Base-by-base conservation (phyloP, 2,797 vertebrate species). In the Sebastes diaconus region DNA sequence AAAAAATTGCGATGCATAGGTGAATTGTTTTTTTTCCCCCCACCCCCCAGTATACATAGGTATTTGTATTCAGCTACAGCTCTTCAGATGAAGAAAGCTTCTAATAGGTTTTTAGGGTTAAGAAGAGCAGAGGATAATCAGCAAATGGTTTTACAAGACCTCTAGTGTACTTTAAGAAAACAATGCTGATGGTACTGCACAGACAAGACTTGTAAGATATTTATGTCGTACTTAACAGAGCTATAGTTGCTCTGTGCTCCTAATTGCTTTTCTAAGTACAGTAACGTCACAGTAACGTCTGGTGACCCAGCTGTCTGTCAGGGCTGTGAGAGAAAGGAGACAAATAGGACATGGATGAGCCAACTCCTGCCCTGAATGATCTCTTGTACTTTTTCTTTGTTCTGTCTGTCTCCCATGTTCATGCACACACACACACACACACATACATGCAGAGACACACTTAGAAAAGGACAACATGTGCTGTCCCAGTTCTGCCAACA, bases 401-500 rank as follows among this genome's bases (percentile, higher is more conserved):
- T n/a, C 50, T 64, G 4, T 69, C 61, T 8, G 50, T 80, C 69
- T 68, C 34, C 39, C 20, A 63, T 77, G 83, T 78, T 69, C 67
- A 27, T 27, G 20, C n/a, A 24, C 68, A 67, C 24, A 1, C 25
- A n/a, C 79, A 25, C 16, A 42, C 52, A 14, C 66, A 68, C n/a
- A 42, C 68, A 24, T 9, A 71, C 52, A 5, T 52, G 10, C 30
- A 42, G 36, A 39, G 36, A 39, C 36, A 39, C 36, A 14, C 36
- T 39, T 39, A 39, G 24, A 65, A 12, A 25, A 27, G 71, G 77
- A 59, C 46, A 52, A 59, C 79, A 80, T 83, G 58, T 81, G 59
- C 27, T 80, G 70, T 59, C 77, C 81, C 77, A 68, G 76, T 81
- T 89, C 81, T 89, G 80, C 59, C 66, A 50, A 7, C 58, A 55